Evolutionary conservation across 2,888 invertebrate species (phyloP).

Genomic region (Dolomedes plantarius): DNA sequence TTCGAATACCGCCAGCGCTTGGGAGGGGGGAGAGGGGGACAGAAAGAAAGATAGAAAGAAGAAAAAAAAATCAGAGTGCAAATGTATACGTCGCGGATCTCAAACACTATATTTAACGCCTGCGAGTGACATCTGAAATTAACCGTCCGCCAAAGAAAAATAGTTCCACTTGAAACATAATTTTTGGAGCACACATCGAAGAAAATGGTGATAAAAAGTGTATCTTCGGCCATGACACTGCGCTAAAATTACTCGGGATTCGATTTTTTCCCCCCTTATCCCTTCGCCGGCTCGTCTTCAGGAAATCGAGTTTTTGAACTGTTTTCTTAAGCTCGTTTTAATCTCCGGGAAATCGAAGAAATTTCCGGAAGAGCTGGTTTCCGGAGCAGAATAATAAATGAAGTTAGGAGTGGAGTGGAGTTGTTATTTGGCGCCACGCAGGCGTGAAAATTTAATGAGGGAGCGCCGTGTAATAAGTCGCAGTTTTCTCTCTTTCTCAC

Average conservation of each 20-base stretch:
- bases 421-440: neutral
- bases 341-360: slow-evolving; percentile 14
- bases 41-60: neutral
- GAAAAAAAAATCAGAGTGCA: slow-evolving; percentile 10
- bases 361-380: slow-evolving; percentile 9
- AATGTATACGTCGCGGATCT: slow-evolving; percentile 39
- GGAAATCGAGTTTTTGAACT: slow-evolving; percentile 23
- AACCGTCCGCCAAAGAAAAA: slow-evolving; percentile 68
- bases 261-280: neutral
- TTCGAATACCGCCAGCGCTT: slow-evolving; percentile 21
- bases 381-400: slow-evolving; percentile 11
- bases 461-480: neutral
- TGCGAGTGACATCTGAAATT: slow-evolving; percentile 68
- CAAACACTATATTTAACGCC: slow-evolving; percentile 67
- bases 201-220: slow-evolving; percentile 49
- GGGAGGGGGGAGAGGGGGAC: too few species aligned
- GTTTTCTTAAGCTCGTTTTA: slow-evolving; percentile 54
- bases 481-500: neutral
- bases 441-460: slow-evolving; percentile 8
- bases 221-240: slow-evolving; percentile 44
- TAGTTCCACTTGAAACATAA: slow-evolving; percentile 67
- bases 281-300: neutral
- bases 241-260: slow-evolving; percentile 37
- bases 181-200: slow-evolving; percentile 25
- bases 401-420: neutral